These are phyloP conservation scores for Neostethus bicornis DNA, from an alignment of 2,797 vertebrate genomes.

Conservation along the genomic window DNA sequence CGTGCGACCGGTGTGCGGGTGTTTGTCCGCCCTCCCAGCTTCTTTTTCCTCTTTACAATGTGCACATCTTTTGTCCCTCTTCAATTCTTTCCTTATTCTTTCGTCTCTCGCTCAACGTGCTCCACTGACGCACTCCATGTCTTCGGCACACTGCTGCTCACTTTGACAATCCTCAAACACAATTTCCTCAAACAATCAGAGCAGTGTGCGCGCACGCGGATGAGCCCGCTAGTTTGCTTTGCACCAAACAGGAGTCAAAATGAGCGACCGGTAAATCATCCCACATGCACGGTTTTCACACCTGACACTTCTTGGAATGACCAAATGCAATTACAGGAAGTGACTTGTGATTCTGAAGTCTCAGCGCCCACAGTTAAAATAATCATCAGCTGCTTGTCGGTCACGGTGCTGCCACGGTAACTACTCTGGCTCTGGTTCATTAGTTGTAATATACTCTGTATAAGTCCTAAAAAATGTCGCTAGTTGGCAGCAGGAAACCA, in stretches of 20 bases:
- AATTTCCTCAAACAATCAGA: slow-evolving; percentile 20
- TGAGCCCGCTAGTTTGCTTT: slow-evolving; percentile 13
- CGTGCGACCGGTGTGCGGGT: not conserved
- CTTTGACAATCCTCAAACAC: slow-evolving; percentile 46
- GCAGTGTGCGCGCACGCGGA: slow-evolving; percentile 9
- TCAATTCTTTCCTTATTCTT: not conserved
- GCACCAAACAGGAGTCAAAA: not conserved
- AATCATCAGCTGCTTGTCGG: too few relatives aligned
- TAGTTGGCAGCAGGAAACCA: too few relatives aligned
- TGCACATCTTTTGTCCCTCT: slow-evolving; percentile 24
- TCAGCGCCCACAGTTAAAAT: too few relatives aligned
- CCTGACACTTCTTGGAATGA: not conserved
- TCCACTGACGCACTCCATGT: slow-evolving; percentile 55
- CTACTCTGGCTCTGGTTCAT: too few relatives aligned
- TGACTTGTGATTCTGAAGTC: too few relatives aligned
- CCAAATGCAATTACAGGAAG: not conserved
- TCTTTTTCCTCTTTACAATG: not conserved
- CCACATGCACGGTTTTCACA: not conserved
- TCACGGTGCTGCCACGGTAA: too few relatives aligned
- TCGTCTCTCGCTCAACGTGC: not conserved
- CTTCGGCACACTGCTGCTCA: slow-evolving; percentile 41
- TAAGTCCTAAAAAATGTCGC: too few relatives aligned
- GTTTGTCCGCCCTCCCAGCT: not conserved
- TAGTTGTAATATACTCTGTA: too few relatives aligned
- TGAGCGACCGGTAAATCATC: not conserved